These are phyloP conservation scores for Megastigmus dorsalis DNA, from an alignment of 2,888 invertebrate genomes.

Conservation along the genomic window DNA sequence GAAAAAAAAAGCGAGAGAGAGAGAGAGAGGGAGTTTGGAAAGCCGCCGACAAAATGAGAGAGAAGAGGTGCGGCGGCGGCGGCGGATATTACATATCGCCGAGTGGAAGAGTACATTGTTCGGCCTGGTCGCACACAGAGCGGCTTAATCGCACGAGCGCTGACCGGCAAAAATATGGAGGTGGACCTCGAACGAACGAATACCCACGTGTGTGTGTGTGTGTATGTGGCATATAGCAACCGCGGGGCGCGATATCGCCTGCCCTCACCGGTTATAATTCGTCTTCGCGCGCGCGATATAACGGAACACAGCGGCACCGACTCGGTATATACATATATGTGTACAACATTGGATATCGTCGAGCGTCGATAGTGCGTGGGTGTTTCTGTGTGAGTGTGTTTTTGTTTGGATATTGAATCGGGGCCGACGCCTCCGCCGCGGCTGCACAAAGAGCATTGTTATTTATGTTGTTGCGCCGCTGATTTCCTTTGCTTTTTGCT, in stretches of 20 bases:
- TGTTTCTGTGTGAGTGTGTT: too few species aligned
- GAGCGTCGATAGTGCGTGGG: conserved; percentile 21
- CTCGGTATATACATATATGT: not conserved
- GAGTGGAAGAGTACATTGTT: conserved; percentile 27
- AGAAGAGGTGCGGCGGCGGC: not conserved
- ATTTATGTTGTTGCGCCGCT: conserved; percentile 38
- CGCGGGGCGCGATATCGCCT: conserved; percentile 23
- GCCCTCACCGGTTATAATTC: conserved; percentile 48
- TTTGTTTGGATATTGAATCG: conserved; percentile 50
- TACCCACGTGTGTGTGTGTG: too few species aligned
- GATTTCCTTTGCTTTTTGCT: conserved; percentile 24
- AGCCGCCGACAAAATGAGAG: conserved; percentile 6
- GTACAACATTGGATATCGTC: not conserved
- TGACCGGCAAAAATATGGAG: conserved; percentile 52
- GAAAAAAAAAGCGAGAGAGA: not conserved
- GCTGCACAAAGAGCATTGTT: conserved; percentile 24
- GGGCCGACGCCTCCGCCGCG: too few species aligned
- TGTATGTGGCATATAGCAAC: too few species aligned
- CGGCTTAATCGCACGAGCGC: conserved; percentile 57
- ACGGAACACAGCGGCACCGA: too few species aligned
- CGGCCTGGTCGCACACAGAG: not conserved
- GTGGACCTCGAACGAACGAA: conserved; percentile 53
- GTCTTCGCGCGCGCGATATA: conserved; percentile 27
- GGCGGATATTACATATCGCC: not conserved
- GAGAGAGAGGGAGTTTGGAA: not conserved